phyloP scores from a whole-genome alignment of 1,140 invertebrate species.

The Drosophila burlai region DNA sequence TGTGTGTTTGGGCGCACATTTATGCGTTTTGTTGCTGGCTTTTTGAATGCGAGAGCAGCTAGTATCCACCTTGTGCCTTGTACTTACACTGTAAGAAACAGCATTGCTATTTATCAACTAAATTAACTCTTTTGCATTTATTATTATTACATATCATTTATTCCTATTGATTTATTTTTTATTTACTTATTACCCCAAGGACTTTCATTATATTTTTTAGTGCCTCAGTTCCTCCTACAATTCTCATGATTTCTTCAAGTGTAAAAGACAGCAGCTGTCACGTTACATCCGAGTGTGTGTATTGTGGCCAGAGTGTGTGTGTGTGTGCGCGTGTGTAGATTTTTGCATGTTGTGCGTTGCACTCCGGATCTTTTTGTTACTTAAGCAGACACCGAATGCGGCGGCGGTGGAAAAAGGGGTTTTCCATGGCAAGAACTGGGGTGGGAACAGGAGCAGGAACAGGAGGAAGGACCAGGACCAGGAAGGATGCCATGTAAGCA shows the following conservation, averaged over 20 bases:
- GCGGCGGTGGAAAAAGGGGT: background rate
- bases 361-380: conserved; percentile 44
- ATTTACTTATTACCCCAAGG: too few species aligned
- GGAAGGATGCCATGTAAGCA: conserved; percentile 20
- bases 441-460: background rate
- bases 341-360: conserved; percentile 64
- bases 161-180: too few species aligned
- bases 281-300: conserved; percentile 13
- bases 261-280: conserved; percentile 8
- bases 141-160: too few species aligned
- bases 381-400: conserved; percentile 22
- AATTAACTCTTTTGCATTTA: too few species aligned
- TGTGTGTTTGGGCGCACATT: conserved; percentile 60
- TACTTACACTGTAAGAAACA: conserved; percentile 19
- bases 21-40: conserved; percentile 73
- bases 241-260: background rate
- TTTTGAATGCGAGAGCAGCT: conserved; percentile 56
- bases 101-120: too few species aligned
- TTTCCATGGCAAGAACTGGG: background rate
- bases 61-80: conserved; percentile 64
- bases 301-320: conserved; percentile 7
- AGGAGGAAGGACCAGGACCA: background rate
- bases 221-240: too few species aligned
- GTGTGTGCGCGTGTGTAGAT: conserved; percentile 23
- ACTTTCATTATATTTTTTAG: too few species aligned